phyloP scores from a whole-genome alignment of 2,888 invertebrate genomes.

The Dyspetes luteomarginatus region DNA sequence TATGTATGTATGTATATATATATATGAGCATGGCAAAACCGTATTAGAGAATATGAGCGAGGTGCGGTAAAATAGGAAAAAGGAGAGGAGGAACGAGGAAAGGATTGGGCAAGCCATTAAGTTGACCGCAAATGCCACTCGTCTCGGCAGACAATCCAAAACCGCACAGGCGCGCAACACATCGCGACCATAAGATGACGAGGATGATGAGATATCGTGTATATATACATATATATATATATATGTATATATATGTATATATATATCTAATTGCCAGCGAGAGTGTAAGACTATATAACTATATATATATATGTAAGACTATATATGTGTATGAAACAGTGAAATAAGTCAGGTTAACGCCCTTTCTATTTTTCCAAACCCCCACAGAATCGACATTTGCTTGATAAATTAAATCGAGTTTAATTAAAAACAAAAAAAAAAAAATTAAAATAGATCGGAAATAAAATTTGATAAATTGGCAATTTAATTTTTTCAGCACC shows the following conservation, averaged over 20 bases:
- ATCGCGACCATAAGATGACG: slow-evolving; percentile 44
- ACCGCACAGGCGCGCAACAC: slow-evolving; percentile 40
- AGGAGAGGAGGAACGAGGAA: slow-evolving; percentile 1
- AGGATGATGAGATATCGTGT: slow-evolving; percentile 31
- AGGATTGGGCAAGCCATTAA: slow-evolving; percentile 55
- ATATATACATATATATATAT: slow-evolving; percentile 34
- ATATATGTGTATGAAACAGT: background rate
- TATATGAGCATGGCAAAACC: background rate
- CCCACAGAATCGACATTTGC: background rate
- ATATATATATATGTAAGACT: slow-evolving; percentile 8
- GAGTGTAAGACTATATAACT: slow-evolving; percentile 50
- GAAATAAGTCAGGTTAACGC: slow-evolving; percentile 50
- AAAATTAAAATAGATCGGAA: too few relatives aligned
- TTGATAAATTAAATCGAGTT: background rate
- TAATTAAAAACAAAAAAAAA: background rate
- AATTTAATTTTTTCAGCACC: too few relatives aligned
- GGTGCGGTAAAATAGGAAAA: slow-evolving; percentile 3
- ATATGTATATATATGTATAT: slow-evolving; percentile 27
- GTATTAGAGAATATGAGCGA: slow-evolving; percentile 13
- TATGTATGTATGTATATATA: too few relatives aligned
- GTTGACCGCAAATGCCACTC: slow-evolving; percentile 51
- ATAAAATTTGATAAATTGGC: too few relatives aligned
- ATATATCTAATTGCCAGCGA: slow-evolving; percentile 55
- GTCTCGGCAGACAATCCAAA: slow-evolving; percentile 21
- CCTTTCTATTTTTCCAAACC: slow-evolving; percentile 45